phyloP scores from a whole-genome alignment of 1,140 invertebrate genomes.

The Alviniconcha marisindica region DNA sequence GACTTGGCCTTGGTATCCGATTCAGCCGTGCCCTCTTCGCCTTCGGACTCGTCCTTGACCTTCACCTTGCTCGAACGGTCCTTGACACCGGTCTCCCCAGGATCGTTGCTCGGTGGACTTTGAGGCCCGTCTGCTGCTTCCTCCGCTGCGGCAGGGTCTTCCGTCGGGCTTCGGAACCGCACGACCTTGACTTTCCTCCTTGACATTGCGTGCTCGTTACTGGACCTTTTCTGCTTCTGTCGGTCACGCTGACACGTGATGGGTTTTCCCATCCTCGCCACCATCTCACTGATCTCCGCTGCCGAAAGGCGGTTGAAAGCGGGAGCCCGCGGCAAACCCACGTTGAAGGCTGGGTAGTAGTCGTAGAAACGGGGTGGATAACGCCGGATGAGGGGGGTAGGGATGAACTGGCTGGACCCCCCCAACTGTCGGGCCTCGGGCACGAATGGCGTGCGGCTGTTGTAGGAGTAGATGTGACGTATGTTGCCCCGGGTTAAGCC shows the following conservation, averaged over 20 bases:
- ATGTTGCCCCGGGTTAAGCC: slow-evolving; percentile 41
- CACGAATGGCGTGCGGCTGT: slow-evolving; percentile 28
- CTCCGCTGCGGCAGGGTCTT: too few species aligned
- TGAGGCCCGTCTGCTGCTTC: too few species aligned
- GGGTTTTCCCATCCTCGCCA: slow-evolving; percentile 9
- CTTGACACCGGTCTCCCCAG: too few species aligned
- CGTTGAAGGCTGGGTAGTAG: slow-evolving; percentile 42
- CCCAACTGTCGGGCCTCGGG: background rate
- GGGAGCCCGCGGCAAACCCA: slow-evolving; percentile 45
- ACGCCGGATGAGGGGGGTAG: background rate
- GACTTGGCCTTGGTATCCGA: background rate
- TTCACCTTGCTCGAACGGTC: background rate
- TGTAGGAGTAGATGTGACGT: slow-evolving; percentile 44
- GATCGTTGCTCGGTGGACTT: too few species aligned
- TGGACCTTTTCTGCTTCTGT: background rate
- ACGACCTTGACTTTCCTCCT: background rate
- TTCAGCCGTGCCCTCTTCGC: background rate
- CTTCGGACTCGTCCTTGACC: background rate
- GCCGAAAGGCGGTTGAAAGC: slow-evolving; percentile 32
- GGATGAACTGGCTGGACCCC: slow-evolving; percentile 21
- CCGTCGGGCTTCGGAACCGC: too few species aligned
- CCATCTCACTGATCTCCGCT: background rate
- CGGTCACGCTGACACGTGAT: slow-evolving; percentile 14
- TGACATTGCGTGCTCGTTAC: background rate
- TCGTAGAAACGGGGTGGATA: slow-evolving; percentile 33